Conservation (phyloP, 2,113 vertebrate species). For the Spizaetus ornatus region DNA sequence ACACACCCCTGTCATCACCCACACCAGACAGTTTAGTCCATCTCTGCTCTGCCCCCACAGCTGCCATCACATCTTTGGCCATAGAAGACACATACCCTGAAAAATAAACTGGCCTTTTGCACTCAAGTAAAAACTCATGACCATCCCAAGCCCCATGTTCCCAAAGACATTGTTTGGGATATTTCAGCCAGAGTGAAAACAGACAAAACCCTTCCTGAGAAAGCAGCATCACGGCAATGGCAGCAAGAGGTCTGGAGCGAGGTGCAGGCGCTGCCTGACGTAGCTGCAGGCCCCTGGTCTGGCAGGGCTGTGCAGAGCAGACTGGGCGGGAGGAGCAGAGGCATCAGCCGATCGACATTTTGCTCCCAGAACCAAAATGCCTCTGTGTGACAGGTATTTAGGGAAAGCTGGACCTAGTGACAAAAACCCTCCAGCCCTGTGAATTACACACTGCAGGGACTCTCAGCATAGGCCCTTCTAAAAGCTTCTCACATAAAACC, state of each 20-base stretch:
- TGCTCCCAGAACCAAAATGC: not conserved
- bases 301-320: fast-evolving
- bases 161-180: not conserved
- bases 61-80: not conserved
- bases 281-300: fast-evolving
- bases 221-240: not conserved
- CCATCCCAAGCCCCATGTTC: not conserved
- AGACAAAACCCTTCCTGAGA: not conserved
- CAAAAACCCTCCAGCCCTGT: not conserved
- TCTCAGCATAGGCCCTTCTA: not conserved
- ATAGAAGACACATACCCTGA: not conserved
- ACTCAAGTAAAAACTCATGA: not conserved
- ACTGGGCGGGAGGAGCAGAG: not conserved
- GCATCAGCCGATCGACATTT: fast-evolving
- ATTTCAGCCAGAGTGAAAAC: not conserved
- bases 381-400: not conserved
- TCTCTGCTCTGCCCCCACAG: not conserved
- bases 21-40: not conserved
- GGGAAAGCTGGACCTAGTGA: not conserved
- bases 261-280: fast-evolving
- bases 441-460: not conserved
- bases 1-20: not conserved
- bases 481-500: constrained; percentile 1
- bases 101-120: not conserved
- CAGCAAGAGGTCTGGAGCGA: fast-evolving